These are phyloP conservation scores for Drosophila lini DNA, from an alignment of 1,140 invertebrate species.

Conservation along the genomic window DNA sequence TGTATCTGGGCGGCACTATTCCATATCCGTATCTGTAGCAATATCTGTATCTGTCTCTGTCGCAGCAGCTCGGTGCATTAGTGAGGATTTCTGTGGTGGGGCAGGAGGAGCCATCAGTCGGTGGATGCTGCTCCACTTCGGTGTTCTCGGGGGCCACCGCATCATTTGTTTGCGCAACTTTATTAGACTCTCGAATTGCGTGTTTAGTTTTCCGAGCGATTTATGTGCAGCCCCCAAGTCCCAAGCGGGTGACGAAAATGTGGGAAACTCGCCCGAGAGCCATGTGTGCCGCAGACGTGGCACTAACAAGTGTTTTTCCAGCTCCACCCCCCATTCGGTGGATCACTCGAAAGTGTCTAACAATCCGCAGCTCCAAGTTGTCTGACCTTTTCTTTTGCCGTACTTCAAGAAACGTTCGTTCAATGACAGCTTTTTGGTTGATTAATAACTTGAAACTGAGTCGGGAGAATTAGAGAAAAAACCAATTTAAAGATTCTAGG, in stretches of 20 bases:
- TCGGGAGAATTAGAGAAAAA: neutral
- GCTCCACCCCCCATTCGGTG: neutral
- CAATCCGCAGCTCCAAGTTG: conserved; percentile 39
- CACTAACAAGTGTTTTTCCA: conserved; percentile 62
- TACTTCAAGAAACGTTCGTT: conserved; percentile 7
- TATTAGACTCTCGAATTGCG: conserved; percentile 82
- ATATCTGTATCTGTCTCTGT: conserved; percentile 64
- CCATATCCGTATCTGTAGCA: conserved; percentile 60
- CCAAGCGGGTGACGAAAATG: conserved; percentile 67
- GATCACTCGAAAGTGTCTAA: conserved; percentile 47
- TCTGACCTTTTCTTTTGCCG: conserved; percentile 7
- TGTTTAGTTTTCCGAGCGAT: conserved; percentile 78
- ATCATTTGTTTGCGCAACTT: conserved; percentile 83
- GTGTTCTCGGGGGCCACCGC: conserved; percentile 72
- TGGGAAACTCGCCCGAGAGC: conserved; percentile 62
- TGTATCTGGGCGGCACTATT: conserved; percentile 49
- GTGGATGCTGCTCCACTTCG: conserved; percentile 65
- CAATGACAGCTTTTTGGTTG: conserved; percentile 24
- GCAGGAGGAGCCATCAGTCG: neutral
- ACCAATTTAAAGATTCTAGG: neutral
- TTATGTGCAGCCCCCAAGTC: conserved; percentile 60
- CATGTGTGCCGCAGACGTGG: conserved; percentile 62
- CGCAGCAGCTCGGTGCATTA: conserved; percentile 61
- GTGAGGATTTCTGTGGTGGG: conserved; percentile 21
- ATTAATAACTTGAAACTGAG: neutral